phyloP scores from a whole-genome alignment of 2,888 invertebrate species.

The Chromoteleia sp. region DNA sequence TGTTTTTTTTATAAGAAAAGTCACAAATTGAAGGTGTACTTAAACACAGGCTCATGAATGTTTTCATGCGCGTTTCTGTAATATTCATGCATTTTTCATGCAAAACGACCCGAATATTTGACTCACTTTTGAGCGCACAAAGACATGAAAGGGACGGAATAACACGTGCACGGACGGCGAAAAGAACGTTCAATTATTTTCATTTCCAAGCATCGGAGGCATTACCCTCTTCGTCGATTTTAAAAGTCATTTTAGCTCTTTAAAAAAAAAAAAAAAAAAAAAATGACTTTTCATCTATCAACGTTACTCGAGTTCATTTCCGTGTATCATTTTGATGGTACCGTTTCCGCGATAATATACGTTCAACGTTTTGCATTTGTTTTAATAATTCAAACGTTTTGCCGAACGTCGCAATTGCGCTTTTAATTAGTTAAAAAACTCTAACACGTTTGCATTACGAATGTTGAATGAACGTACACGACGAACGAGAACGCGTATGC shows the following conservation, averaged over 20 bases:
- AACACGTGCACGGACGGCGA: conserved; percentile 2
- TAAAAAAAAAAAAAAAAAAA: not conserved
- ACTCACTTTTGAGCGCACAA: conserved; percentile 21
- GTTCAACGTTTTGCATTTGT: conserved; percentile 11
- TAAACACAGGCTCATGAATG: conserved; percentile 25
- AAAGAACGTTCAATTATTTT: conserved; percentile 51
- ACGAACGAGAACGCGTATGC: not conserved
- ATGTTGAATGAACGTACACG: not conserved
- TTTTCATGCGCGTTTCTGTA: conserved; percentile 19
- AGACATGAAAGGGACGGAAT: conserved; percentile 16
- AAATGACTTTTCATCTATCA: conserved; percentile 22
- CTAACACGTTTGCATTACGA: not conserved
- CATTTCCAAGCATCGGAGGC: conserved; percentile 16
- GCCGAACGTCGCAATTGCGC: conserved; percentile 2
- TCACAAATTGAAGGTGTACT: conserved; percentile 29
- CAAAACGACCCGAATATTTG: conserved; percentile 36
- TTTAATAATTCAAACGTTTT: conserved; percentile 30
- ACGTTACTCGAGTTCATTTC: conserved; percentile 1
- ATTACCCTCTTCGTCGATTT: conserved; percentile 19
- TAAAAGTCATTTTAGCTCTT: conserved; percentile 35
- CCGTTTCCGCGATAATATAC: conserved; percentile 11
- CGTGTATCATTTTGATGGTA: conserved; percentile 8
- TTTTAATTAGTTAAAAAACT: not conserved
- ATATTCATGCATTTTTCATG: conserved; percentile 32
- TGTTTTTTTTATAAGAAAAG: conserved; percentile 6